phyloP scores from a whole-genome alignment of 1,140 invertebrate species.

The Drosophila parabipectinata region DNA sequence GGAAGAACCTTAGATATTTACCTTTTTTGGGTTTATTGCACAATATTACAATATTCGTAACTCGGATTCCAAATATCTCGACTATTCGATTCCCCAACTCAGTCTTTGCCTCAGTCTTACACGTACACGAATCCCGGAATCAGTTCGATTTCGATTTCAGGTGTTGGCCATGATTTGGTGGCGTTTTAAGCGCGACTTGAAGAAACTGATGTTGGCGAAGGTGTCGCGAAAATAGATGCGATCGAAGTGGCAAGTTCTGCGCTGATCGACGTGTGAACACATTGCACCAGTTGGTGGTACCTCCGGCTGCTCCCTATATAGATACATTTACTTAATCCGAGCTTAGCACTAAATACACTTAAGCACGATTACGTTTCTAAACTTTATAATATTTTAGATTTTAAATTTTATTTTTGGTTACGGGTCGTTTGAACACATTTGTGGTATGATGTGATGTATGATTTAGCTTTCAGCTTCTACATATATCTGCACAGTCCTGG shows the following conservation, averaged over 20 bases:
- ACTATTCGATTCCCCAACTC: conserved; percentile 14
- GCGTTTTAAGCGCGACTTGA: conserved; percentile 83
- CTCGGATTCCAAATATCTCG: background rate
- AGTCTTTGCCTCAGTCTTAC: conserved; percentile 62
- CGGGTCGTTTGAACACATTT: conserved; percentile 42
- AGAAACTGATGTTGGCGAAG: conserved; percentile 81
- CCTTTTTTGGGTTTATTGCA: conserved; percentile 43
- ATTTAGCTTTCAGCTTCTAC: conserved; percentile 27
- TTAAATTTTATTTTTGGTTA: background rate
- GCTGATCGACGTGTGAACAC: conserved; percentile 68
- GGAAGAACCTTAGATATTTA: conserved; percentile 7
- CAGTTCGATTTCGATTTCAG: conserved; percentile 43
- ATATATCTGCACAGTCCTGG: conserved; percentile 28
- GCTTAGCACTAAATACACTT: conserved; percentile 48
- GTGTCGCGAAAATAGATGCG: conserved; percentile 82
- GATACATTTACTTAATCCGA: conserved; percentile 45
- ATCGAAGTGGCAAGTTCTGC: conserved; percentile 70
- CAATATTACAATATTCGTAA: conserved; percentile 2
- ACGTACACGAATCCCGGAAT: conserved; percentile 11
- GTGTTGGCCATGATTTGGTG: conserved; percentile 56
- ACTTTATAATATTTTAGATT: background rate
- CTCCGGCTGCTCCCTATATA: conserved; percentile 31
- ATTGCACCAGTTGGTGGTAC: conserved; percentile 61
- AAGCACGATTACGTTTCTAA: conserved; percentile 33
- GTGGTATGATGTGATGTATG: conserved; percentile 9